These are phyloP conservation scores for Zaprionus kolodkinae DNA, from an alignment of 1,140 invertebrate species.

Conservation along the genomic window DNA sequence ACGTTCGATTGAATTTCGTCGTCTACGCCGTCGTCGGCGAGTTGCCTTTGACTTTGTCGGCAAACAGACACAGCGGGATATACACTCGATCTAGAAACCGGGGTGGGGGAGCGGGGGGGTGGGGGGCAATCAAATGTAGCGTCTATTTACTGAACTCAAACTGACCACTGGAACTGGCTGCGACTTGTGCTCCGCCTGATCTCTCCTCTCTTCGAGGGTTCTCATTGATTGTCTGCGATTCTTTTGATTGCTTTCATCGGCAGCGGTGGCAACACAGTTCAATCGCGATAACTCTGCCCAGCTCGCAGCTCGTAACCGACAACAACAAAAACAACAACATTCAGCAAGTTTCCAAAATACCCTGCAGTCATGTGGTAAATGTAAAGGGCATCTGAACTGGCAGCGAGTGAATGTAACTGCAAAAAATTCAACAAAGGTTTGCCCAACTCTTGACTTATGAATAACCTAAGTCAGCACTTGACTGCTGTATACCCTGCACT, in stretches of 20 bases:
- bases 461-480: background rate
- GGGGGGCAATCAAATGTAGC: conserved; percentile 53
- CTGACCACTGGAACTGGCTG: conserved; percentile 43
- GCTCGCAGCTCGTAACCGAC: conserved; percentile 11
- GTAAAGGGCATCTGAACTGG: conserved; percentile 63
- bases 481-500: background rate
- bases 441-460: background rate
- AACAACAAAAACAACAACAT: conserved; percentile 20
- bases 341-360: conserved; percentile 50
- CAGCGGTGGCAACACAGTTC: conserved; percentile 74
- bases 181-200: conserved; percentile 19
- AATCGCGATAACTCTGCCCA: conserved; percentile 67
- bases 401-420: conserved; percentile 58
- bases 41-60: conserved; percentile 78
- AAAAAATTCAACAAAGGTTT: conserved; percentile 12
- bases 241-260: conserved; percentile 57
- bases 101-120: background rate
- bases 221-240: conserved; percentile 60
- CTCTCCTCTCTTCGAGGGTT: conserved; percentile 25
- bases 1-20: conserved; percentile 69
- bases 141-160: conserved; percentile 59
- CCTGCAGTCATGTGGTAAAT: conserved; percentile 55
- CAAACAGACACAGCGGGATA: conserved; percentile 70
- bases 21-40: conserved; percentile 43
- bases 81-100: conserved; percentile 39